Conservation (phyloP, 2,113 vertebrate genomes). For the Centropus bengalensis region DNA sequence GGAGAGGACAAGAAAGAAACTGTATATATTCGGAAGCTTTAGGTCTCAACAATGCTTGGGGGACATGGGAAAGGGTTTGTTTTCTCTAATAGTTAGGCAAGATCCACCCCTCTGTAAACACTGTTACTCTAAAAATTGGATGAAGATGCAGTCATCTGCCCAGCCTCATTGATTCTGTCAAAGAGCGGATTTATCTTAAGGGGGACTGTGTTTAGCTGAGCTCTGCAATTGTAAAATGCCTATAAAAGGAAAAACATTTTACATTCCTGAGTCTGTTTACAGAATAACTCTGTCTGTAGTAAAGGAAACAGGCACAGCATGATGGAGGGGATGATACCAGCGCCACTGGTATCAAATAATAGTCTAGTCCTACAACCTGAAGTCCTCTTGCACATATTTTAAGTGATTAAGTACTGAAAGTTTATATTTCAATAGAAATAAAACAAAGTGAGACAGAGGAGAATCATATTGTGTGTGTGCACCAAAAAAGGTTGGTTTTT, state of each 20-base stretch:
- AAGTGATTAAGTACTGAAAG: background rate
- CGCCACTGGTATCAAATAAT: background rate
- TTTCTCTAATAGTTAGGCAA: background rate
- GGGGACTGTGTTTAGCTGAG: background rate
- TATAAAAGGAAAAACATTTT: slow-evolving; percentile 48
- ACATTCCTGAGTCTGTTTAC: background rate
- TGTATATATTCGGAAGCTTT: background rate
- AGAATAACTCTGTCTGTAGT: background rate
- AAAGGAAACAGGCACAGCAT: background rate
- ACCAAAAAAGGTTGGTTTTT: background rate
- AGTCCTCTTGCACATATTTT: background rate
- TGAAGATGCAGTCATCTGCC: background rate
- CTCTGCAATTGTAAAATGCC: slow-evolving; percentile 28
- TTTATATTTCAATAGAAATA: background rate
- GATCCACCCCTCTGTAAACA: background rate
- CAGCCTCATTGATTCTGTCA: background rate
- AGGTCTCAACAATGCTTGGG: background rate
- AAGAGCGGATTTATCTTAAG: background rate
- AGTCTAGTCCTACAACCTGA: background rate
- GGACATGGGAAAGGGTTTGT: background rate
- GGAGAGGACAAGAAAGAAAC: background rate
- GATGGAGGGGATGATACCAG: background rate
- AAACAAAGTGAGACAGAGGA: background rate
- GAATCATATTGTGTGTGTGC: background rate
- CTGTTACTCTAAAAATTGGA: background rate